These are phyloP conservation scores for Theodoxus fluviatilis DNA, from an alignment of 2,888 invertebrate species.

Conservation along the genomic window DNA sequence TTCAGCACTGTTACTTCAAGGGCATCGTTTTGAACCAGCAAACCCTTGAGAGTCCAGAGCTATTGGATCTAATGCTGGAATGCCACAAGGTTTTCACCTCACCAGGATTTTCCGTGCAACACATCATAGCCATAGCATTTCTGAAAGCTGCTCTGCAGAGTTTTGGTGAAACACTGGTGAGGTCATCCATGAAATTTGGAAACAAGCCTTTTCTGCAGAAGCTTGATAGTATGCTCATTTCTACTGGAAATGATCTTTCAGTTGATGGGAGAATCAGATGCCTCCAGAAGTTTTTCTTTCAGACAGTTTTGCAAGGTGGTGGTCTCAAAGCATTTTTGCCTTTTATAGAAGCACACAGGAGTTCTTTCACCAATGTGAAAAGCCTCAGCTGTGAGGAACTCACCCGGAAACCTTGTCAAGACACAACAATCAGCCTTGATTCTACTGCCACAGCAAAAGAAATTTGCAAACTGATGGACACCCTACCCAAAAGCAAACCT, in stretches of 20 bases:
- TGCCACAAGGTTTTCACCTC: constrained; percentile 16
- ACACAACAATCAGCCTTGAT: too few relatives aligned
- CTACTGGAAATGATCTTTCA: neutral
- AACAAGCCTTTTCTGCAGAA: neutral
- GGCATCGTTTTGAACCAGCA: neutral
- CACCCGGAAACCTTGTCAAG: too few relatives aligned
- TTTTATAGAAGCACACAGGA: neutral
- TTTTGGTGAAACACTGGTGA: neutral
- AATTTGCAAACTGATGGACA: too few relatives aligned
- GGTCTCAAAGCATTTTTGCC: constrained; percentile 5
- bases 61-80: constrained; percentile 17
- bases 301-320: neutral
- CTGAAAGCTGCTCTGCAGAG: constrained; percentile 6
- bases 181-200: neutral
- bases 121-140: constrained; percentile 22
- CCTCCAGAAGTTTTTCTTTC: constrained; percentile 19
- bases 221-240: constrained; percentile 19
- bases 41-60: too few relatives aligned
- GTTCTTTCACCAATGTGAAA: neutral
- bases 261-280: neutral
- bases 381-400: too few relatives aligned
- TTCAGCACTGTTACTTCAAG: neutral
- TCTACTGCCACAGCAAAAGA: too few relatives aligned
- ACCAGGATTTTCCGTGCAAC: constrained; percentile 14
- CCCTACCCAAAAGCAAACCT: too few relatives aligned